A percentile compares a stretch with the other conserved stretches of the same genome.
phyloP scores from a whole-genome alignment of 2,113 vertebrate species.

The Trogon melanurus region DNA sequence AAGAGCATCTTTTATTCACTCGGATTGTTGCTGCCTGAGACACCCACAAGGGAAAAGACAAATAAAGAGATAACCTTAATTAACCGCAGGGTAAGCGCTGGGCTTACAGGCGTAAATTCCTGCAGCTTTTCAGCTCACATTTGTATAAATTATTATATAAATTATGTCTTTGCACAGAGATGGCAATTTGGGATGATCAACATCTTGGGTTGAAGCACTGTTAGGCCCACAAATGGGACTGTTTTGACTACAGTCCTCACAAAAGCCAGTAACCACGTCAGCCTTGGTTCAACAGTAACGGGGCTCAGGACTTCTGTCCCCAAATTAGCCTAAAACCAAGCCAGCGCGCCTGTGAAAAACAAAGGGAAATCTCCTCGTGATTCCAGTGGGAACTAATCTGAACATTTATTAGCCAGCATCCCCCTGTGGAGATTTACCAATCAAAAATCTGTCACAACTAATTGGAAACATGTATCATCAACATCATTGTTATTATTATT shows the following conservation, averaged over 20 bases:
- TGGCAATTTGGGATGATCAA: not conserved
- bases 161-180: not conserved
- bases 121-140: not conserved
- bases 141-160: not conserved
- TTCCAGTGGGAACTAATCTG: not conserved
- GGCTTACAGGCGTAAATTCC: not conserved
- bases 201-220: not conserved
- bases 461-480: not conserved
- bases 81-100: not conserved
- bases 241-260: not conserved
- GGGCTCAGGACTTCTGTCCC: not conserved
- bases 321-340: not conserved
- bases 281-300: not conserved
- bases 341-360: not conserved
- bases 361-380: not conserved
- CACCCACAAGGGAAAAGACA: not conserved
- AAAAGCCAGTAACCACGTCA: not conserved
- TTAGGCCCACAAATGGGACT: not conserved
- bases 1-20: not conserved
- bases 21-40: slow-evolving; percentile 1
- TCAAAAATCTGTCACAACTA: not conserved
- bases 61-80: slow-evolving; percentile 47
- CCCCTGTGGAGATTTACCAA: not conserved
- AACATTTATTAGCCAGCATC: not conserved
- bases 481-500: not conserved